Percentiles rank a stretch among this genome's conserved stretches.
phyloP scores from a whole-genome alignment of 2,797 vertebrate genomes.

The Enteromius afrohamiltoni region DNA sequence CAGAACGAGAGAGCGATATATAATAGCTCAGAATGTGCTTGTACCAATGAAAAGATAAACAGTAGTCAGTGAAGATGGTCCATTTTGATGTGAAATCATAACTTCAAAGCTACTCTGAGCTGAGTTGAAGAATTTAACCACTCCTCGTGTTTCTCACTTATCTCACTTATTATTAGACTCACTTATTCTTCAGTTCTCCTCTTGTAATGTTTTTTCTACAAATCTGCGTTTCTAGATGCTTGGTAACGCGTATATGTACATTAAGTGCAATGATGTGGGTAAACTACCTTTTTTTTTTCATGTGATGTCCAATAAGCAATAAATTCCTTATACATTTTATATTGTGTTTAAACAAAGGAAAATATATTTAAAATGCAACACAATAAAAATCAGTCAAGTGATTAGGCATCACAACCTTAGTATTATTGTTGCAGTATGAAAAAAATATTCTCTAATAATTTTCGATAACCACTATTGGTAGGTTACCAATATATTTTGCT shows the following conservation, averaged over 20 bases:
- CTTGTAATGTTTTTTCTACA: neutral
- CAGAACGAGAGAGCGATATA: neutral
- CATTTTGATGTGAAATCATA: neutral
- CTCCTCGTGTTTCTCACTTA: neutral
- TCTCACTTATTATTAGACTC: too few relatives aligned
- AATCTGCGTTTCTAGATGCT: neutral
- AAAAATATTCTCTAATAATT: neutral
- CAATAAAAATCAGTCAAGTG: neutral
- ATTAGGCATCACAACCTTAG: neutral
- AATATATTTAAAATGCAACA: neutral
- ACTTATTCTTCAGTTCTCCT: constrained; percentile 15
- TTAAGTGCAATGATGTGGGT: neutral
- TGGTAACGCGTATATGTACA: neutral
- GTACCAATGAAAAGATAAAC: neutral
- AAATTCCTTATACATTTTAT: neutral
- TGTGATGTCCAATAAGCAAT: neutral
- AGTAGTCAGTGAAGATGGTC: constrained; percentile 3
- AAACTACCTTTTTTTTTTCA: neutral
- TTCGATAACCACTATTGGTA: neutral
- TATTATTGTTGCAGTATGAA: neutral
- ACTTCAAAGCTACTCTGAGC: neutral
- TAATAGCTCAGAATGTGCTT: neutral
- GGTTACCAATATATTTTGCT: neutral
- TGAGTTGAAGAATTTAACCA: constrained; percentile 2
- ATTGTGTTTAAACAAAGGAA: neutral